Evolutionary conservation across 2,113 vertebrate species (phyloP).

Genomic region (Mesembrinibis cayennensis): DNA sequence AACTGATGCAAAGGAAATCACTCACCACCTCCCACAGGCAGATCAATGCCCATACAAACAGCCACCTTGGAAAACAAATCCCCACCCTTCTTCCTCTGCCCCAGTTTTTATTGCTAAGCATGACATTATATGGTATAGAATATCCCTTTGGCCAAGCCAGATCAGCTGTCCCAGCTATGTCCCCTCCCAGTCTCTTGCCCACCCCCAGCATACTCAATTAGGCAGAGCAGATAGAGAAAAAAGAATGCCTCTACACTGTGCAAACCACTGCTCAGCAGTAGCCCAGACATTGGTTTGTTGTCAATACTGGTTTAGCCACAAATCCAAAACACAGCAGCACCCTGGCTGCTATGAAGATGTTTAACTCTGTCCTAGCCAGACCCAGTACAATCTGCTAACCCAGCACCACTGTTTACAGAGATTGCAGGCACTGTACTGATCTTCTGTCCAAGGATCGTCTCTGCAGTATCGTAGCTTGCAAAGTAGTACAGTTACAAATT

Average conservation of each 20-base stretch:
- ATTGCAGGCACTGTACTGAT: neutral
- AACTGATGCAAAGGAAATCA: neutral
- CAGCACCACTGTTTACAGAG: neutral
- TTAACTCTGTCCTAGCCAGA: neutral
- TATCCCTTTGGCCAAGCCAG: neutral
- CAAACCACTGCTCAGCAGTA: neutral
- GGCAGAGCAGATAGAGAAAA: neutral
- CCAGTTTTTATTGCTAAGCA: neutral
- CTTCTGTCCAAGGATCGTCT: neutral
- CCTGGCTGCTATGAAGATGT: neutral
- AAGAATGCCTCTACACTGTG: neutral
- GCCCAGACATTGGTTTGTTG: neutral
- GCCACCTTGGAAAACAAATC: neutral
- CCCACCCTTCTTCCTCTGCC: neutral
- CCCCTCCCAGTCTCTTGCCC: neutral
- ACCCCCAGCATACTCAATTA: neutral
- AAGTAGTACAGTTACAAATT: neutral
- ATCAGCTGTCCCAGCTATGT: neutral
- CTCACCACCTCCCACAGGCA: neutral
- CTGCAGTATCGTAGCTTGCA: neutral
- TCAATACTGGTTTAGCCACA: neutral
- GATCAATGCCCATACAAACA: neutral
- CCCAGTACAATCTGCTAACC: neutral
- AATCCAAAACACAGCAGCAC: neutral
- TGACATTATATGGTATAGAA: neutral